These are phyloP conservation scores for Tridacna crocea DNA, from an alignment of 2,888 invertebrate genomes.

Conservation along the genomic window DNA sequence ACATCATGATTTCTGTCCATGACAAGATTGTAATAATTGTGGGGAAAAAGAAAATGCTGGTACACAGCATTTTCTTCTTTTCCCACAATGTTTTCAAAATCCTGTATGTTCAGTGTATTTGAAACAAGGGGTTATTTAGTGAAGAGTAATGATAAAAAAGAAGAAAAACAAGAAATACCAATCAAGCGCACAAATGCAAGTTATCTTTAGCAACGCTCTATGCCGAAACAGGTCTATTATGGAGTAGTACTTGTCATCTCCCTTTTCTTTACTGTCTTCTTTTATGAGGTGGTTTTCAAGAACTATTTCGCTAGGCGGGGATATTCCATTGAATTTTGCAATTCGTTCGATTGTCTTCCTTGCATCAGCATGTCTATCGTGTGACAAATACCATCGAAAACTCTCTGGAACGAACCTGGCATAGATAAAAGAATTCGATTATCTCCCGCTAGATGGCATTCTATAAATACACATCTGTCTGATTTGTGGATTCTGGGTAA, in stretches of 20 bases:
- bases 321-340: conserved; percentile 53
- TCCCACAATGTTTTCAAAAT: too few species aligned
- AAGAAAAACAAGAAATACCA: conserved; percentile 43
- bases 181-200: conserved; percentile 42
- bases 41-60: too few species aligned
- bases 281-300: conserved; percentile 21
- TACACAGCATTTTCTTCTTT: too few species aligned
- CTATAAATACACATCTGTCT: too few species aligned
- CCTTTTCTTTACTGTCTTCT: conserved; percentile 3
- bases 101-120: too few species aligned
- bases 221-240: conserved; percentile 51
- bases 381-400: conserved; percentile 65
- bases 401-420: conserved; percentile 68
- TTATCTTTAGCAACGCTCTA: conserved; percentile 38
- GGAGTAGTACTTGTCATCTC: conserved; percentile 50
- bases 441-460: too few species aligned
- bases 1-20: too few species aligned
- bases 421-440: neutral
- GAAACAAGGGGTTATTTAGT: too few species aligned
- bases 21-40: too few species aligned
- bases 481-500: too few species aligned
- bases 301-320: conserved; percentile 36
- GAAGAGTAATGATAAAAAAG: too few species aligned
- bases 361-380: conserved; percentile 53
- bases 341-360: conserved; percentile 51